phyloP scores from a whole-genome alignment of 2,797 vertebrate species.

The Epinephelus coioides region DNA sequence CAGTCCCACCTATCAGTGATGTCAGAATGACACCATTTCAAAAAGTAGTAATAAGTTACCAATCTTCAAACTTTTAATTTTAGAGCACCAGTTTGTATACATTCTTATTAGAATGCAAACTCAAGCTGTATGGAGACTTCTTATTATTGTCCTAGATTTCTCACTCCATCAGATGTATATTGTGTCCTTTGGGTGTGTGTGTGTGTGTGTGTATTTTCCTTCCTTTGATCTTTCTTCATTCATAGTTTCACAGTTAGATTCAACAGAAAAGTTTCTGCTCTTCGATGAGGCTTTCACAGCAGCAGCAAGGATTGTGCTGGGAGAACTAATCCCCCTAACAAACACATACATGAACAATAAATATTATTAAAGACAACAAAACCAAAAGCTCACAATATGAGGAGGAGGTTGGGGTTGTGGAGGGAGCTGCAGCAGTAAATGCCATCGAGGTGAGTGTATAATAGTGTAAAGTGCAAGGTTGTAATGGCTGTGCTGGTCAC shows the following conservation, averaged over 20 bases:
- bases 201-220: not conserved
- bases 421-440: not conserved
- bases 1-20: no score
- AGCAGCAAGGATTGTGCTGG: slow-evolving; percentile 1
- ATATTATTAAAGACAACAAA: slow-evolving; percentile 22
- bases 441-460: not conserved
- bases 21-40: not conserved
- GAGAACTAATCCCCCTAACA: slow-evolving; percentile 17
- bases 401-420: not conserved
- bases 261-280: not conserved
- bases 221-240: not conserved
- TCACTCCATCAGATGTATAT: not conserved
- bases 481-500: not conserved
- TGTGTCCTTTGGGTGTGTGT: not conserved
- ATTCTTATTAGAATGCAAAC: not conserved
- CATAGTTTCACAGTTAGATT: not conserved
- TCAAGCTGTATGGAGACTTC: not conserved
- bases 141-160: slow-evolving; percentile 4
- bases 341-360: slow-evolving; percentile 14
- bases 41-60: not conserved
- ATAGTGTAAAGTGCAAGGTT: not conserved
- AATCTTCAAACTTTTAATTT: not conserved
- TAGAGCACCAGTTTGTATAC: not conserved
- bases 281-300: slow-evolving; percentile 2
- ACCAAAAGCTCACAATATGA: slow-evolving; percentile 6